A percentile compares a stretch with the other conserved stretches of the same genome.
Evolutionary conservation across 1,140 invertebrate genomes (phyloP).

Genomic region (Ceratina calcarata): DNA sequence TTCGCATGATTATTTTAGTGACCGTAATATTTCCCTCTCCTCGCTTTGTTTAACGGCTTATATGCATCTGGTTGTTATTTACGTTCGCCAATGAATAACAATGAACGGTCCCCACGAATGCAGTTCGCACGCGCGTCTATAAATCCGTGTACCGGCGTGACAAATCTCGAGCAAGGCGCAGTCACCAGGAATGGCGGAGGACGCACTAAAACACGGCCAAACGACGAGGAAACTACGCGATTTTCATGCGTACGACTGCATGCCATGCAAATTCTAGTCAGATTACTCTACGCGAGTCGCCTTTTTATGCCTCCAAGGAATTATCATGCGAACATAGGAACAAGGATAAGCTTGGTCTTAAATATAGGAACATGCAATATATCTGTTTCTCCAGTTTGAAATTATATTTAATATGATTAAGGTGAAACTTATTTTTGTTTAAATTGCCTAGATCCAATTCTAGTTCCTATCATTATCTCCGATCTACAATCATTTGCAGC

Average conservation of each 20-base stretch:
- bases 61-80: conserved; percentile 60
- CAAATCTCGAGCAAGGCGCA: conserved; percentile 50
- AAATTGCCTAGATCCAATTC: too few species aligned
- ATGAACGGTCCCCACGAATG: conserved; percentile 50
- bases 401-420: too few species aligned
- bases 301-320: conserved; percentile 20
- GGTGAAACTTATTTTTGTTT: too few species aligned
- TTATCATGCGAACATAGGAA: neutral
- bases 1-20: conserved; percentile 18
- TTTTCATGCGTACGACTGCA: conserved; percentile 20
- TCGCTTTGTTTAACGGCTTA: conserved; percentile 48
- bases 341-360: neutral
- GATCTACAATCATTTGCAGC: too few species aligned
- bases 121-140: conserved; percentile 49
- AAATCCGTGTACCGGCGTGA: conserved; percentile 53
- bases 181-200: neutral
- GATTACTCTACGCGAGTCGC: neutral
- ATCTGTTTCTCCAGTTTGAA: too few species aligned
- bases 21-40: conserved; percentile 37
- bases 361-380: too few species aligned
- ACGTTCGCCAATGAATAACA: conserved; percentile 66
- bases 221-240: conserved; percentile 34
- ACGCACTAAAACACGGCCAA: conserved; percentile 42
- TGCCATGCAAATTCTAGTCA: neutral
- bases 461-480: too few species aligned